Evolutionary conservation across 92 coral and sea anemone species (phyloP), one percentile per base, ranked within the genome.

Genomic region (Ricordea florida): DNA sequence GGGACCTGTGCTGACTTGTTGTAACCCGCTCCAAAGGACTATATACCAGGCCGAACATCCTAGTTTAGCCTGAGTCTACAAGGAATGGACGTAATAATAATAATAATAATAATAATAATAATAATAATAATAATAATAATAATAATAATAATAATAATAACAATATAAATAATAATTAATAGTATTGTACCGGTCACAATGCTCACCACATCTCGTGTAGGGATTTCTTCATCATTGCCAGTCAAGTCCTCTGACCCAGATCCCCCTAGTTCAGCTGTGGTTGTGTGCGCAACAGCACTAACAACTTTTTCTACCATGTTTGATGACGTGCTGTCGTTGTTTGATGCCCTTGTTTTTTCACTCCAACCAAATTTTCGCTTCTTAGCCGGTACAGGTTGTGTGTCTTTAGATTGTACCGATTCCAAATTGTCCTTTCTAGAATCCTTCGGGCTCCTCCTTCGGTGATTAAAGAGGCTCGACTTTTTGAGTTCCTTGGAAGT

Each of bases 401-500:
- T 10, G 28, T 28, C 17, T 10, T 43, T 42, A 18, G 16, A 21
- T 15, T 50, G 24, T 18, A 14, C 57, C 44, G 62, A 17, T 51
- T 70, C 53, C 7, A 1, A 13, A 21, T 31, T 70, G 50, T 37
- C 28, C 24, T 42, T 78, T 53, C 58, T 43, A 13, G 40, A 36
- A 13, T 60, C 87, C 36, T 44, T 48, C 1, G 41, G 8, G 26
- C 21, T 55, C 42, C 34, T 72, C 70, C 45, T 84, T 5, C 62
- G 69, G 6, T 62, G 40, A 16, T 57, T 70, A 56, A 71, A 74
- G 33, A 74, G 47, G 36, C 80, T 81, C 30, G 88, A 75, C 68
- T 81, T 87, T 80, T 81, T 87, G 16, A 87, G 56, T 22, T 87
- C 92, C 37, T 87, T 87, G 0, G 70, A 59, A n/a, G 92, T 82